These are phyloP conservation scores for Enteromius viviparus DNA, from an alignment of 2,797 vertebrate genomes.

Conservation along the genomic window DNA sequence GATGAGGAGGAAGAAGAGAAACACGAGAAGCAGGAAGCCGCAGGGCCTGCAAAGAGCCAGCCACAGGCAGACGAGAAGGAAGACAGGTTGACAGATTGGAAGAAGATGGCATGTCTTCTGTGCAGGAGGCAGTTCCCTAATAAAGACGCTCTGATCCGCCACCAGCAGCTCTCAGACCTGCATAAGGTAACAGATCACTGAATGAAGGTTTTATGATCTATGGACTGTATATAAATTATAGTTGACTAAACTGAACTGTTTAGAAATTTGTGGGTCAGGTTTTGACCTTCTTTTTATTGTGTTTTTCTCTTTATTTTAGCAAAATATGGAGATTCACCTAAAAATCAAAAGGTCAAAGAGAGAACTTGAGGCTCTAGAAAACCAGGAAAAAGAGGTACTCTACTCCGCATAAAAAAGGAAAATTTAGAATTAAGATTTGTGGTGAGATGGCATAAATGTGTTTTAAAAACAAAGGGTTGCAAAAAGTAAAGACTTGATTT, in stretches of 20 bases:
- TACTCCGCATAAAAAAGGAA: not conserved
- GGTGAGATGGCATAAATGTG: not conserved
- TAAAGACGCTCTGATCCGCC: conserved; percentile 92
- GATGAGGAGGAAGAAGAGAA: conserved; percentile 95
- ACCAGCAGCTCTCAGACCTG: conserved; percentile 96
- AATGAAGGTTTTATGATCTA: not conserved
- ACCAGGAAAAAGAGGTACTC: conserved; percentile 90
- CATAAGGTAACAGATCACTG: conserved; percentile 84
- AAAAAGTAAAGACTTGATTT: not conserved
- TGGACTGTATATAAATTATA: not conserved
- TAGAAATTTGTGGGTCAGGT: too few species aligned
- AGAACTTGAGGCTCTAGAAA: conserved; percentile 93
- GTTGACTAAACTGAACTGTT: not conserved
- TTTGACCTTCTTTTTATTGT: not conserved
- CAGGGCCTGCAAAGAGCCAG: conserved; percentile 73
- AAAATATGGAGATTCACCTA: conserved; percentile 97
- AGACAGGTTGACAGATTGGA: conserved; percentile 95
- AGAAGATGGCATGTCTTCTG: conserved; percentile 94
- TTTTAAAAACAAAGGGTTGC: not conserved
- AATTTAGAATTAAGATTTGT: not conserved
- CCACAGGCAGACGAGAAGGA: conserved; percentile 80
- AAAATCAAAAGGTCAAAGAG: conserved; percentile 95
- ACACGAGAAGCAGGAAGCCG: conserved; percentile 78
- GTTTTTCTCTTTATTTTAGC: conserved; percentile 75
- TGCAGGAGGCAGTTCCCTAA: conserved; percentile 96